These are phyloP conservation scores for Spilarctia lutea DNA, from an alignment of 2,888 invertebrate species.

Conservation along the genomic window DNA sequence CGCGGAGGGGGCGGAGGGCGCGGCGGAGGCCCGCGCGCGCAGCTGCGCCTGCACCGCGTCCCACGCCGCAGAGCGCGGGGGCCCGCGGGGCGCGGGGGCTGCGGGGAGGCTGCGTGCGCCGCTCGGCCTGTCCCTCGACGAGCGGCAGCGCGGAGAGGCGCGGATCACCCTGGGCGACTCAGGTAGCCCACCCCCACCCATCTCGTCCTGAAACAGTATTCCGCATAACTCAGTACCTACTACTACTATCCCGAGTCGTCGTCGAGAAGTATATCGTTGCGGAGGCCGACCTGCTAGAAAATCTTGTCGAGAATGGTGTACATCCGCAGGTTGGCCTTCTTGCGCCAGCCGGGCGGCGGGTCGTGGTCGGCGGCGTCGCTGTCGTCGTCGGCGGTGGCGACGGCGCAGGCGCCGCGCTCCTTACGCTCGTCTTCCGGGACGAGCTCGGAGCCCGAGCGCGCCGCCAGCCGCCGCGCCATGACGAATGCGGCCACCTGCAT, in stretches of 20 bases:
- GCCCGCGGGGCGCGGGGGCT: conserved; percentile 26
- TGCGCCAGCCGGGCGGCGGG: conserved; percentile 75
- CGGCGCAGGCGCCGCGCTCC: conserved; percentile 41
- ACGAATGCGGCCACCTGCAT: conserved; percentile 73
- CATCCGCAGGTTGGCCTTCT: conserved; percentile 81
- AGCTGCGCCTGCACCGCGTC: conserved; percentile 78
- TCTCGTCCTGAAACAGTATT: conserved; percentile 54
- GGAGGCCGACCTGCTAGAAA: conserved; percentile 79
- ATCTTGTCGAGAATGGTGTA: conserved; percentile 84
- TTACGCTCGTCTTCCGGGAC: conserved; percentile 45
- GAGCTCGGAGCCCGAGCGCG: conserved; percentile 39
- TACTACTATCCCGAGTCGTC: background rate
- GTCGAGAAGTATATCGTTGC: background rate
- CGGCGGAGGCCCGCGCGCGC: conserved; percentile 51
- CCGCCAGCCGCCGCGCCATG: conserved; percentile 69
- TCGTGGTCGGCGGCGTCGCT: conserved; percentile 54
- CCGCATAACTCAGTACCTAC: background rate
- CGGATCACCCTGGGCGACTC: conserved; percentile 51
- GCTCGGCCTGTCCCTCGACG: conserved; percentile 36
- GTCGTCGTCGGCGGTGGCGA: conserved; percentile 55
- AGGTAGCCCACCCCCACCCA: conserved; percentile 20
- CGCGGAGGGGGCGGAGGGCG: conserved; percentile 31
- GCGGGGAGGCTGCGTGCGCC: background rate
- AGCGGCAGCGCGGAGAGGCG: conserved; percentile 30
- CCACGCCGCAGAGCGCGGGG: conserved; percentile 60